phyloP scores from a whole-genome alignment of 2,113 vertebrate species.

The Micronycteris hirsuta region DNA sequence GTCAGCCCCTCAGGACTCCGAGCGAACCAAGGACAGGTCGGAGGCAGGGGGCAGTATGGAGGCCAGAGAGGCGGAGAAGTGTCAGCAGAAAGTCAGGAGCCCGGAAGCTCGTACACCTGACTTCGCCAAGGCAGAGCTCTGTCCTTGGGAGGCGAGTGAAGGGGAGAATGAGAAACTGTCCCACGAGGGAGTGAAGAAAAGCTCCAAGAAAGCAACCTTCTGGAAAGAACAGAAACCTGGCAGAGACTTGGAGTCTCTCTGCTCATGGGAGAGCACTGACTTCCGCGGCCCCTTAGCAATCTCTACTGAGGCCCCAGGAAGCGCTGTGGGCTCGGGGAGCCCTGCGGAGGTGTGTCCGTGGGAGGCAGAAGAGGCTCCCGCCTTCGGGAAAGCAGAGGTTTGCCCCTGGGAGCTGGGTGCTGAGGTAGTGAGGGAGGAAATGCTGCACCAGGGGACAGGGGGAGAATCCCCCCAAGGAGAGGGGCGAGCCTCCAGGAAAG shows the following conservation, averaged over 20 bases:
- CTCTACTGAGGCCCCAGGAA: neutral
- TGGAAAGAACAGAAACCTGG: conserved; percentile 46
- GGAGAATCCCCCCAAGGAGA: neutral
- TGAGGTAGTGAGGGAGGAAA: fast-evolving
- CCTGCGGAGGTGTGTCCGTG: neutral
- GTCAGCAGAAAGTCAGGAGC: conserved; percentile 64
- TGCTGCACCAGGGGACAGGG: fast-evolving
- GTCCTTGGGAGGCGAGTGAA: conserved; percentile 44
- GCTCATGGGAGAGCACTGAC: conserved; percentile 73
- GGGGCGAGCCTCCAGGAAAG: neutral
- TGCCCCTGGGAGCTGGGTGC: conserved; percentile 70
- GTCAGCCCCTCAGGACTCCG: neutral
- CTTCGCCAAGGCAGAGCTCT: neutral
- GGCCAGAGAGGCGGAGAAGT: conserved; percentile 42
- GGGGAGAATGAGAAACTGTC: neutral
- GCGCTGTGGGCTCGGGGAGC: neutral
- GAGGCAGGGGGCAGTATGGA: neutral
- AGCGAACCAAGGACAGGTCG: neutral
- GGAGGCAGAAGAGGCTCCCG: neutral
- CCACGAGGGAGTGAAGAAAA: neutral
- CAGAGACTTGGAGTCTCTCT: conserved; percentile 44
- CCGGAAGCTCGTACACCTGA: neutral
- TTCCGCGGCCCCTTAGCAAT: conserved; percentile 49
- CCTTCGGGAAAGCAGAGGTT: conserved; percentile 61
- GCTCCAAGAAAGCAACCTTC: neutral